A percentile compares a stretch with the other conserved stretches of the same genome.
Conservation (phyloP, 2,113 vertebrate species). For the Apteryx mantelli region DNA sequence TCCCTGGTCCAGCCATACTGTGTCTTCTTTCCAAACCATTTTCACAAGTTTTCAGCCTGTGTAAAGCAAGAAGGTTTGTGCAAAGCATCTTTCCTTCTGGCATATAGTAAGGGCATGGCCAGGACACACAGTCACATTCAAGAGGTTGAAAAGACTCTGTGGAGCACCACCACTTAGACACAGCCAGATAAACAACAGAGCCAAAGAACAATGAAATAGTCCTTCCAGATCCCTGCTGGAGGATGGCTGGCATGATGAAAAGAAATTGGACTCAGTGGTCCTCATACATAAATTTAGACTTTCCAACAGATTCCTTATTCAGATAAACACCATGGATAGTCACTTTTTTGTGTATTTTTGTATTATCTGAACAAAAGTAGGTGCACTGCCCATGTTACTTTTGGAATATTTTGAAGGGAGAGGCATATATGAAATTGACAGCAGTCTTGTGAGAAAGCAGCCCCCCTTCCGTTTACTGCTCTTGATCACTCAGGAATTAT, state of each 20-base stretch:
- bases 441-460: background rate
- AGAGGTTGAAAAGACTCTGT: background rate
- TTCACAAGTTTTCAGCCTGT: background rate
- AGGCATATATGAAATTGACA: background rate
- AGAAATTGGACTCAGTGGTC: background rate
- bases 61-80: background rate
- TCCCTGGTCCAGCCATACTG: background rate
- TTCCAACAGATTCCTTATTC: background rate
- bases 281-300: background rate
- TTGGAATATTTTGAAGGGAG: background rate
- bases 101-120: rapidly evolving
- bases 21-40: background rate
- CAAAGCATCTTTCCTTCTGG: background rate
- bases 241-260: background rate
- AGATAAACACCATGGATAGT: background rate
- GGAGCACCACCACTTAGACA: background rate
- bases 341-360: background rate
- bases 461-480: background rate
- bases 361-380: background rate
- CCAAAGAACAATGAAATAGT: background rate
- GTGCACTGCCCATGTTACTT: background rate
- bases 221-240: background rate
- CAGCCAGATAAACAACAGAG: background rate
- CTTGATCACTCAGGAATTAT: background rate
- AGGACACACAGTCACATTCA: background rate